Base-by-base conservation (phyloP, 2,888 invertebrate genomes). In the Apeira syringaria region DNA sequence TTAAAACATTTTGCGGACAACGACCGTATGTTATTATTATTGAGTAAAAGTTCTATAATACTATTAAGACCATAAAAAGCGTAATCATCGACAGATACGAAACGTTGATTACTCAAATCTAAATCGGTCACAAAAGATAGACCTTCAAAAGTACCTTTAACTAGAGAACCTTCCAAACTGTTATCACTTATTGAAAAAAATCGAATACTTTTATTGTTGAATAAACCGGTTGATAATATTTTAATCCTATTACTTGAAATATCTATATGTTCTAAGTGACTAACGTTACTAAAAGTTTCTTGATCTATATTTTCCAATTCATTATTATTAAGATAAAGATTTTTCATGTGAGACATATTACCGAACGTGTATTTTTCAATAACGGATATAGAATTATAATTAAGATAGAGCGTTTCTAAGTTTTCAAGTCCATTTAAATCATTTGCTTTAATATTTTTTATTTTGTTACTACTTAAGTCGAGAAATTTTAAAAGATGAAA, bases 81-180 rank as follows among this genome's bases (percentile, higher is more conserved):
- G 41, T 61, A 75, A 46, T 84, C 72, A 46, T 71, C 70, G 24
- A 86, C 48, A 20, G 58, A 48, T 7, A 59, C 59, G 2, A 85
- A 20, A 17, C 50, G 37, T 53, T 84, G 83, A 30, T 61, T 48
- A 34, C 73, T 73, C 25, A 85, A 53, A 56, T 77, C 69, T 37
- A 85, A 42, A 13, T 54, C 45, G 10, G 36, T 46, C 2, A 75
- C 61, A 24, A 47, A 22, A 12, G 44, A 47, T 6, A 85, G 46
- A 1, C 84, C 84, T 35, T 77, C 71, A 57, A 85, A 82, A 25
- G 47, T 68, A 2, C 80, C 81, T 54, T 54, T 71, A 6, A 43
- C 35, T n/a, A 85, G 29, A 8, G 66, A 24, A 9, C 80, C 80
- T 53, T 69, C 56, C 25, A 85, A 43, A 17, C 46, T 44, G 35